Base-by-base conservation (phyloP, 2,888 invertebrate genomes). In the Ligdia adustata region DNA sequence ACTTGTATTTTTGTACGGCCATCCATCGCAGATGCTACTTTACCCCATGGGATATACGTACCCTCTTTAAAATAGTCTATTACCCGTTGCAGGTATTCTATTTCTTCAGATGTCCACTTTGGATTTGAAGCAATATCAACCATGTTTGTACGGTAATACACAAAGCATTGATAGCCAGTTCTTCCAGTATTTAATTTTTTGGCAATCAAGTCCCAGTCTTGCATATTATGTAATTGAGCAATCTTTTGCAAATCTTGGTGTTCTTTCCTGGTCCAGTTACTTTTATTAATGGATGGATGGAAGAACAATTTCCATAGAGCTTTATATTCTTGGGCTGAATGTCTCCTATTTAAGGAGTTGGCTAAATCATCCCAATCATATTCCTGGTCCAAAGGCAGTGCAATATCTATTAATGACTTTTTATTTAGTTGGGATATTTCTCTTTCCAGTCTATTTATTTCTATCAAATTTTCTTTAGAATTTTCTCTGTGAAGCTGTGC, bases 21-120 rank as follows among this genome's bases (percentile, higher is more conserved):
- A 5, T 91, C 91, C 77, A 95, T 92, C 35, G 92, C 90, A 13
- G 90, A 87, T 0, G 92, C 88, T 4, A 96, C 92, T 68, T 92
- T 92, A 2, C 92, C 90, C 96, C 97, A 97, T 0, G 95, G 94
- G 53, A 96, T 94, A 31, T 91, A 92, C 47, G 92, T 85, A 9
- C 94, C 95, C 42, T 93, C 86, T 53, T 87, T 92, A 54, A 92
- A 92, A 50, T 82, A 82, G n/a, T 93, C 91, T 0, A 97, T 91
- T 1, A 94, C 75, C 41, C 91, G 85, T 20, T 90, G 68, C 1
- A 98, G 82, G 33, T 91, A 89, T 35, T 91, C 83, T 61, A 96
- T 94, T 71, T 98, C 97, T 31, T 92, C 91, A 6, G 78, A 68
- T 0, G 92, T 90, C 94, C 97, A 97, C 53, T 90, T 91, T 1